Evolutionary conservation across 1,140 invertebrate species (phyloP), one percentile per base, ranked within the genome.

Genomic region (Macrostomum lignano): DNA sequence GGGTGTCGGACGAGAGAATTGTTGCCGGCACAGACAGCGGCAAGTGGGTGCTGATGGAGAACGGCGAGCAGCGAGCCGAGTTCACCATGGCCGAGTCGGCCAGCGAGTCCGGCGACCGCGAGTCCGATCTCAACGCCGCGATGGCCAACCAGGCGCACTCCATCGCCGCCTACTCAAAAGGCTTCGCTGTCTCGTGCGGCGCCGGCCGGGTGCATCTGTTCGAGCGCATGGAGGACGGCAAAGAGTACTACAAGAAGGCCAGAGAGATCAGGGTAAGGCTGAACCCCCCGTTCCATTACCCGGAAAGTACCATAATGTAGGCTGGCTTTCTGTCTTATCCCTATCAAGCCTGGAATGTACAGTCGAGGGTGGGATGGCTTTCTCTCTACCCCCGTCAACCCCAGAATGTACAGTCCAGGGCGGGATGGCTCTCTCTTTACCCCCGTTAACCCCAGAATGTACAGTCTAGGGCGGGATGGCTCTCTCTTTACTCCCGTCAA

Each of bases 1-100:
- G 58, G 41, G 48, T 59, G 4, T 70, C 68, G 17, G 61, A 68
- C 11, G 73, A 78, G 39, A 55, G 69, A 36, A 59, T 78, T 7
- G 52, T 79, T 30, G 68, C 70, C 17, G 74, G 74, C 1, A 74
- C 72, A 1, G 57, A 62, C 26, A 67, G 65, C 41, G 73, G 74
- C 2, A 59, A 65, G 37, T 60, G 78, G 17, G 59, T 77, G 43
- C 55, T 72, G 23, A 64, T 78, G 28, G 74, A 78, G 45, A 69
- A 70, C 44, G 73, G 72, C 7, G 74, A 79, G 41, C 49, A 74
- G 25, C 69, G 70, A 37, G 42, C 48, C 41, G 59, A 58, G 40
- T 51, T 56, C 33, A 49, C 49, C 24, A 21, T 38, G 41, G 25
- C 30, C 20, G 22, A 21, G 19, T 25, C 9, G n/a, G 33, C 17